Base-by-base conservation (phyloP, 1,140 invertebrate species). In the Leptinotarsa defecta region DNA sequence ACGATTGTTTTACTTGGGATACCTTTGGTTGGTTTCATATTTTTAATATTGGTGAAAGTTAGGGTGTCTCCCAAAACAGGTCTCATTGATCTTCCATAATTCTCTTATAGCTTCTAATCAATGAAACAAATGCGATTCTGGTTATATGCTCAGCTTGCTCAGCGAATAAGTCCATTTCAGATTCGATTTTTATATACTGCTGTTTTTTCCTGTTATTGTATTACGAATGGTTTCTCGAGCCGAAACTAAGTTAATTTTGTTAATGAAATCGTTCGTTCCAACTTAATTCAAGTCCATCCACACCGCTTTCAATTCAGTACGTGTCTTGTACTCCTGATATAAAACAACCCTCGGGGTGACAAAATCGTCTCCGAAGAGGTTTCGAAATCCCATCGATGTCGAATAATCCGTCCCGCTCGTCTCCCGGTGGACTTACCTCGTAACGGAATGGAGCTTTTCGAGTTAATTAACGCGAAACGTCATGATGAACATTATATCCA, bases 291-390 rank as follows among this genome's bases (percentile, higher is more conserved):
- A 34, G 67, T 68, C 67, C 34, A 68, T 68, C 67, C 67, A 19
- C 34, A 68, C 19, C 48, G 69, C 52, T 71, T 71, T 71, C 69
- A 71, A 71, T 71, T 61, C 61, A 52, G 69, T 71, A 71, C 69
- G 69, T 71, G 69, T 71, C 49, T 48, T 61, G 20, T 65, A 65
- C 34, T 61, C 69, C 48, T 22, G 20, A 71, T 61, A 61, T 71
- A 71, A 71, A 71, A 71, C 49, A 71, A 71, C 69, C 69, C 69
- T 71, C 69, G 48, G 49, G 69, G 69, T 71, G 69, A 71, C 69
- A 48, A n/a, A 71, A 71, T 61, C 69, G 69, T 71, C 69, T 71
- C 69, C 69, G 49, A 71, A 71, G 69, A 71, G 69, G 69, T 71
- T 71, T 71, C 49, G 69, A 71, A 71, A 71, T 71, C 69, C 69